A percentile compares a stretch with the other conserved stretches of the same genome.
Conservation (phyloP, 2,888 invertebrate species). For the Papilio gigon region DNA sequence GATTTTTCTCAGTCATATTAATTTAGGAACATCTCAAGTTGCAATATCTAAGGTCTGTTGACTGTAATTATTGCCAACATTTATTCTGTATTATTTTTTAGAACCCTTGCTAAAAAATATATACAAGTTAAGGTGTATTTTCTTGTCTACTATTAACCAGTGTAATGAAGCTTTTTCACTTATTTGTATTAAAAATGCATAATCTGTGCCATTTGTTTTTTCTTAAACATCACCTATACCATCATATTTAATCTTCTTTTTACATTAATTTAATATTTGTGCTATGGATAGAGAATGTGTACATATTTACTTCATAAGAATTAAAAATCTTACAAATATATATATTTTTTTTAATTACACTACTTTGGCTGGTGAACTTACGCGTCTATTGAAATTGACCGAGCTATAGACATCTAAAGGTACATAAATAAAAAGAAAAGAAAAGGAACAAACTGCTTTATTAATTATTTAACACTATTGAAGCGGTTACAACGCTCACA, state of each 20-base stretch:
- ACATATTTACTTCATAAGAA: constrained; percentile 47
- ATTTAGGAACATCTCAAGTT: not conserved
- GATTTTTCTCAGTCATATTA: not conserved
- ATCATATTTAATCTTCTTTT: constrained; percentile 19
- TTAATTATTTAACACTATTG: constrained; percentile 49
- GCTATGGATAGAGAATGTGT: constrained; percentile 33
- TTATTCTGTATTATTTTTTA: not conserved
- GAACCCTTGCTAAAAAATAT: not conserved
- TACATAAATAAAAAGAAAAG: constrained; percentile 8
- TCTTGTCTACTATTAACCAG: not conserved
- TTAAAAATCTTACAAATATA: constrained; percentile 54
- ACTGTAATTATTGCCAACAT: not conserved
- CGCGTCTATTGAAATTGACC: not conserved
- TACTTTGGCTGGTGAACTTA: not conserved
- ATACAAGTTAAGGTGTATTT: not conserved
- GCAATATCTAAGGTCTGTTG: not conserved
- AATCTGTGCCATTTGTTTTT: constrained; percentile 40
- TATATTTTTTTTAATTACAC: constrained; percentile 16
- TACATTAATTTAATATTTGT: constrained; percentile 32
- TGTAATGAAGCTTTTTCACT: constrained; percentile 11
- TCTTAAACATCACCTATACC: constrained; percentile 27
- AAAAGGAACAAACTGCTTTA: constrained; percentile 49
- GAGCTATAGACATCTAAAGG: not conserved
- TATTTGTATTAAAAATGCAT: constrained; percentile 32
- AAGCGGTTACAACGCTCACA: constrained; percentile 51